These are phyloP conservation scores for Malacoctenus gilli DNA, from an alignment of 2,797 vertebrate genomes.

Conservation along the genomic window DNA sequence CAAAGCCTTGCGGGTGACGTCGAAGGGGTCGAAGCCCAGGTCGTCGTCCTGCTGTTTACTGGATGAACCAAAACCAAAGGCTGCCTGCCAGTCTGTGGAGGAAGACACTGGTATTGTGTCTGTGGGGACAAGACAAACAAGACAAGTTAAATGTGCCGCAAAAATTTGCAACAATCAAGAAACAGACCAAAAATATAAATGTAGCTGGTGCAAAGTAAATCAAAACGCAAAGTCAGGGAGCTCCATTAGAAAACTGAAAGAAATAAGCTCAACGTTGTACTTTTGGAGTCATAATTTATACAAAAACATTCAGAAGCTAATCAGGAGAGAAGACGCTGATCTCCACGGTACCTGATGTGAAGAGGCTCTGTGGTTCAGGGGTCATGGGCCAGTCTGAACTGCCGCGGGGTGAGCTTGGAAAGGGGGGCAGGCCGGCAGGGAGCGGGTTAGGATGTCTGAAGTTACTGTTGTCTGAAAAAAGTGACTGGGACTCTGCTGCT, in stretches of 20 bases:
- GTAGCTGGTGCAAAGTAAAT: no score
- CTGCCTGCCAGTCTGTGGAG: slow-evolving; percentile 99
- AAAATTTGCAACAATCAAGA: no score
- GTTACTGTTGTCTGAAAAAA: slow-evolving; percentile 97
- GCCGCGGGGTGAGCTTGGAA: slow-evolving; percentile 90
- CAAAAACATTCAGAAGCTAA: no score
- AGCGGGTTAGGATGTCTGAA: slow-evolving; percentile 98
- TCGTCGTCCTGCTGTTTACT: slow-evolving; percentile 95
- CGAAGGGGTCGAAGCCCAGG: slow-evolving; percentile 97
- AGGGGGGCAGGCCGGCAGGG: slow-evolving; percentile 90
- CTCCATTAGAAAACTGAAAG: no score
- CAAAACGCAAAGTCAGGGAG: no score
- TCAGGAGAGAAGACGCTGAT: no score
- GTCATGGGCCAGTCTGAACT: slow-evolving; percentile 94
- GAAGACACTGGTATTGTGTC: slow-evolving; percentile 98
- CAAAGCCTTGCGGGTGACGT: slow-evolving; percentile 97
- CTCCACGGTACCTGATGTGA: slow-evolving; percentile 92
- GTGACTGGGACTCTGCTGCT: slow-evolving; percentile 95
- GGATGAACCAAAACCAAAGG: slow-evolving; percentile 97
- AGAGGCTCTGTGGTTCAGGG: slow-evolving; percentile 98
- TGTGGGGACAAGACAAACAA: slow-evolving; percentile 55
- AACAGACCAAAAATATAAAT: no score
- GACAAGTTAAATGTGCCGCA: no score
- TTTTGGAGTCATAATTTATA: no score
- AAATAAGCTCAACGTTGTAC: no score